Evolutionary conservation across 1,140 invertebrate genomes (phyloP).

Genomic region (Melipona quadrifasciata): DNA sequence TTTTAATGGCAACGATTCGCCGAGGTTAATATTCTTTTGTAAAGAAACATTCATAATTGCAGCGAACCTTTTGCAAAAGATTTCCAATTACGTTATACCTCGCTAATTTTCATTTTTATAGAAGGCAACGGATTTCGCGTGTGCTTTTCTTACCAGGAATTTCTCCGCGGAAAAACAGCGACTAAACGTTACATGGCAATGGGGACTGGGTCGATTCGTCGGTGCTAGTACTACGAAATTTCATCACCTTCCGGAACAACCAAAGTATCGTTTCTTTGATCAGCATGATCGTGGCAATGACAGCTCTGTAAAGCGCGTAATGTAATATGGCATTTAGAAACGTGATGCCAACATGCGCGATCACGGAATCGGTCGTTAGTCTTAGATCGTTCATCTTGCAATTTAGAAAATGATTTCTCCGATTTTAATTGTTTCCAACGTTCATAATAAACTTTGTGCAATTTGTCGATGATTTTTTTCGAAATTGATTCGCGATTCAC

Average conservation of each 20-base stretch:
- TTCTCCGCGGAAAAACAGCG: slow-evolving; percentile 22
- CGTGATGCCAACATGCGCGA: slow-evolving; percentile 50
- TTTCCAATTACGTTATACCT: not conserved
- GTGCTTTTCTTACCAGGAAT: slow-evolving; percentile 13
- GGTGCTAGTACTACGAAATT: not conserved
- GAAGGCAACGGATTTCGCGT: not conserved
- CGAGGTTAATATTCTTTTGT: not conserved
- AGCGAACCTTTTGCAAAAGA: not conserved
- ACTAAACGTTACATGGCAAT: slow-evolving; percentile 14
- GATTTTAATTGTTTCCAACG: not conserved
- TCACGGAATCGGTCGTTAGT: slow-evolving; percentile 50
- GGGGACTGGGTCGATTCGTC: not conserved
- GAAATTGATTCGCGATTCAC: not conserved
- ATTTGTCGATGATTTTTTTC: slow-evolving; percentile 1
- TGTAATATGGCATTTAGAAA: slow-evolving; percentile 67
- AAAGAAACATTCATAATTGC: not conserved
- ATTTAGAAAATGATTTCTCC: not conserved
- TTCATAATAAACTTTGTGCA: not conserved
- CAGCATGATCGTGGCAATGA: slow-evolving; percentile 59
- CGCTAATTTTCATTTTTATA: not conserved
- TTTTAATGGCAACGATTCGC: not conserved
- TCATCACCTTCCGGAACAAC: slow-evolving; percentile 45
- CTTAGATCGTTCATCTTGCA: slow-evolving; percentile 23
- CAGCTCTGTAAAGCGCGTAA: slow-evolving; percentile 69
- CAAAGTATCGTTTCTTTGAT: slow-evolving; percentile 54